phyloP scores from a whole-genome alignment of 2,113 vertebrate genomes.

The Climacteris rufus region DNA sequence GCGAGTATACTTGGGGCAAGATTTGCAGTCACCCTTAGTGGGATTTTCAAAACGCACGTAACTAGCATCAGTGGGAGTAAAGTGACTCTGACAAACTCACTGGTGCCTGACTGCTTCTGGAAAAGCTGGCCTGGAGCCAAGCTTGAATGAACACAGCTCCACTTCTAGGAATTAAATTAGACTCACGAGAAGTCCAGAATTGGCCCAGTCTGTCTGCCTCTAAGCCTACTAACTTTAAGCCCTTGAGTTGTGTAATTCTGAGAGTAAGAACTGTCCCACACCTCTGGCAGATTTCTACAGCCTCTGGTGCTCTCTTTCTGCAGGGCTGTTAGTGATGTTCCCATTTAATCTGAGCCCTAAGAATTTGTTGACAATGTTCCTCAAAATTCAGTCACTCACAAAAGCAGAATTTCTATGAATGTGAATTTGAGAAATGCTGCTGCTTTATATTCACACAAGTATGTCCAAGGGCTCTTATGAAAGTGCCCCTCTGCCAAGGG shows the following conservation, averaged over 20 bases:
- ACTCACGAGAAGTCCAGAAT: background rate
- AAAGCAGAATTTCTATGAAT: background rate
- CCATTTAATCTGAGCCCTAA: background rate
- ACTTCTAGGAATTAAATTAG: slow-evolving; percentile 12
- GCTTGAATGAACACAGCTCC: background rate
- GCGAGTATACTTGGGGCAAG: background rate
- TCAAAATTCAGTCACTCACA: background rate
- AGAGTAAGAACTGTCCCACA: background rate
- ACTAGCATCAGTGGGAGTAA: slow-evolving; percentile 10
- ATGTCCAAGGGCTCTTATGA: background rate
- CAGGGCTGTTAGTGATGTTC: background rate
- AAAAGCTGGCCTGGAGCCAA: slow-evolving; percentile 3
- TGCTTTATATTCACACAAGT: background rate
- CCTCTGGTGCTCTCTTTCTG: background rate
- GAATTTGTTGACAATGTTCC: background rate
- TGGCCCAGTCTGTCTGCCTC: background rate
- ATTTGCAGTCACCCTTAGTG: background rate
- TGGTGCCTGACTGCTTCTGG: slow-evolving; percentile 16
- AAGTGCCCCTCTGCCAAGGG: background rate
- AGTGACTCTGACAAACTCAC: slow-evolving; percentile 26
- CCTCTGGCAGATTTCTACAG: background rate
- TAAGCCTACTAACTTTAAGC: background rate
- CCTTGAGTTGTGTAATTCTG: background rate
- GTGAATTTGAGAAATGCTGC: background rate
- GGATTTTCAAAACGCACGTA: slow-evolving; percentile 5